Evolutionary conservation across 1,140 invertebrate genomes (phyloP), one percentile per base, ranked within the genome.

Genomic region (Sipha flava): DNA sequence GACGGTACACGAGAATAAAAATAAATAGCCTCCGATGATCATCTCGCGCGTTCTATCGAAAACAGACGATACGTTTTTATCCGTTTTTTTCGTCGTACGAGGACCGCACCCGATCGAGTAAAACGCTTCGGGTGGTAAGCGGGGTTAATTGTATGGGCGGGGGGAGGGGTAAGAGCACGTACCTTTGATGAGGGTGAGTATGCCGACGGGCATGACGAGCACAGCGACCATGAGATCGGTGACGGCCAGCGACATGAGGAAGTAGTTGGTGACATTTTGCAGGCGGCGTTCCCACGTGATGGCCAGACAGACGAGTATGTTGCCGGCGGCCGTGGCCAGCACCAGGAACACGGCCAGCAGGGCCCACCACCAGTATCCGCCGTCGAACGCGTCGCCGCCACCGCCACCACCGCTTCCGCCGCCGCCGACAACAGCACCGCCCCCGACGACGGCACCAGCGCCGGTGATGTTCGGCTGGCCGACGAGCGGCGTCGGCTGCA

Each of bases 181-280:
- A 93, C 92, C 92, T 87, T 89, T 87, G 10, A 94, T 89, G 43
- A 94, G 86, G 1, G 92, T 93, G 64, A 94, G 85, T 82, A 94
- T 94, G 49, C 93, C 94, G 79, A 96, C 87, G 1, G 95, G 95
- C 94, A 97, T 97, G 49, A 97, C 95, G 77, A 96, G 87, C 10
- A 95, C 88, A 5, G 93, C 94, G 0, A 98, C 96, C 87, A 98
- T 91, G 18, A 98, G 89, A 87, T 98, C 97, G 6, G 96, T 97
- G 80, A 98, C 92, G 31, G 97, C 96, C 83, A 99, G 86, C 16
- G 95, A 98, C 89, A 98, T 93, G 79, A 99, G 89, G 84, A 99
- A 97, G 84, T 97, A 96, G 86, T 98, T 98, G 80, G 97, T 98
- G 23, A 98, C 94, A 85, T 97, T 97, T 84, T 98, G 93, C 79